Evolutionary conservation across 92 coral and sea anemone genomes (phyloP).

Genomic region (Siderastrea radians): DNA sequence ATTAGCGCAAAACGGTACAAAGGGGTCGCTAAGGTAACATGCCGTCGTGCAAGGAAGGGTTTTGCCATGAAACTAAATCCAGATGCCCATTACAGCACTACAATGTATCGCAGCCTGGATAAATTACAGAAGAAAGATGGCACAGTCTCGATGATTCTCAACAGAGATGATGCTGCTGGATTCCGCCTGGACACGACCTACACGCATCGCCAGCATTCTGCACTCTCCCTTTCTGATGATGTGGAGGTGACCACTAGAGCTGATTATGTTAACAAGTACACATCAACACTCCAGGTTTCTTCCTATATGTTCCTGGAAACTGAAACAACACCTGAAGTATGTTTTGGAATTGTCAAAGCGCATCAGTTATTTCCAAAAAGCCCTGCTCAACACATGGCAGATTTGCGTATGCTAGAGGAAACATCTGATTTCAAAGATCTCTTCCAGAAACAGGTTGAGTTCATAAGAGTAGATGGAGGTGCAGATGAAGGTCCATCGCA

Average conservation of each 20-base stretch:
- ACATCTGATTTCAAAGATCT: neutral
- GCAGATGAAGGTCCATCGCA: no score
- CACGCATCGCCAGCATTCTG: slow-evolving; percentile 62
- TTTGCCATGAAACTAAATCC: slow-evolving; percentile 57
- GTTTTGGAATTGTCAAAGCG: slow-evolving; percentile 68
- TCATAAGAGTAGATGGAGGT: slow-evolving; percentile 42
- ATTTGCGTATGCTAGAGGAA: slow-evolving; percentile 22
- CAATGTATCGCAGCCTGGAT: slow-evolving; percentile 36
- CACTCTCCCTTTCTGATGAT: slow-evolving; percentile 16
- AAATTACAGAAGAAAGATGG: slow-evolving; percentile 48
- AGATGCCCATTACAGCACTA: slow-evolving; percentile 46
- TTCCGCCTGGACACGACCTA: slow-evolving; percentile 59
- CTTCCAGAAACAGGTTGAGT: no score
- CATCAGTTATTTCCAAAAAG: slow-evolving; percentile 38
- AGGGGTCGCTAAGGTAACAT: slow-evolving; percentile 62
- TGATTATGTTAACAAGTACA: slow-evolving; percentile 58
- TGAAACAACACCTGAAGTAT: slow-evolving; percentile 60
- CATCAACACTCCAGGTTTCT: slow-evolving; percentile 59
- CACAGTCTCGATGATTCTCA: slow-evolving; percentile 33
- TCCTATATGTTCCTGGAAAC: slow-evolving; percentile 65
- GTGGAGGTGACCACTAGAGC: slow-evolving; percentile 61
- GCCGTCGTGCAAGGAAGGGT: slow-evolving; percentile 57
- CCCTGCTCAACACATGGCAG: slow-evolving; percentile 41
- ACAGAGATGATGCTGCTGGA: slow-evolving; percentile 69
- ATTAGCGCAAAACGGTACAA: slow-evolving; percentile 49